Base-by-base conservation (phyloP, 2,113 vertebrate genomes). In the Thamnaconus septentrionalis region DNA sequence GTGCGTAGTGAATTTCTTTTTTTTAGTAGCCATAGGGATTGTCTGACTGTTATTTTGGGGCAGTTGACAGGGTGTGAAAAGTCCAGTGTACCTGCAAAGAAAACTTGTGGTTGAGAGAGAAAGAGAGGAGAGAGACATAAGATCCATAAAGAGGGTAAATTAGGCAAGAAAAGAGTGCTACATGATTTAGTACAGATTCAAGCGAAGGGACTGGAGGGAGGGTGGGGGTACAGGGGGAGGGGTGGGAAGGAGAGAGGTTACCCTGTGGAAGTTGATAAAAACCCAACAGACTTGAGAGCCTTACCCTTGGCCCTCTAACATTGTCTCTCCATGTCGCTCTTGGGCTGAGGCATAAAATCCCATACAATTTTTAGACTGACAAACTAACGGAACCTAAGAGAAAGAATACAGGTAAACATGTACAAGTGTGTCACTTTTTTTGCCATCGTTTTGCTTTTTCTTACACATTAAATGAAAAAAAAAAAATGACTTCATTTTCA, bases 381-480 rank as follows among this genome's bases (percentile, higher is more conserved):
- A 98, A 97, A 96, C 93, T 97, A 98, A 96, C 85, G 96, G 96
- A 83, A 98, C 97, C 97, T 99, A 94, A 93, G 95, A 94, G 92
- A 97, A 99, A 97, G 94, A 98, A 97, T 96, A 98, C 96, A 98
- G 92, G 93, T 95, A 91, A 97, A 96, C 92, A 91, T 93, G 93
- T 91, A 93, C 90, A 92, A 89, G 69, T 87, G 76, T 82, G 89
- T 84, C 85, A 93, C 81, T 83, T 87, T 31, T 31, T 31, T 31
- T 31, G 18, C 18, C 79, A 68, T 31, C 74, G 88, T 79, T 88
- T 76, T 72, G 18, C 18, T 31, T 31, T 62, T 75, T 79, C 50
- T 82, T 47, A 85, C 59, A 80, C 72, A 86, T 81, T 59, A 83
- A 76, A 74, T 74, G 48, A 81, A 58, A 62, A 31, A 31, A 31